These are phyloP conservation scores for Spea multiplicata DNA, from an alignment of 2,113 vertebrate species.

Conservation along the genomic window DNA sequence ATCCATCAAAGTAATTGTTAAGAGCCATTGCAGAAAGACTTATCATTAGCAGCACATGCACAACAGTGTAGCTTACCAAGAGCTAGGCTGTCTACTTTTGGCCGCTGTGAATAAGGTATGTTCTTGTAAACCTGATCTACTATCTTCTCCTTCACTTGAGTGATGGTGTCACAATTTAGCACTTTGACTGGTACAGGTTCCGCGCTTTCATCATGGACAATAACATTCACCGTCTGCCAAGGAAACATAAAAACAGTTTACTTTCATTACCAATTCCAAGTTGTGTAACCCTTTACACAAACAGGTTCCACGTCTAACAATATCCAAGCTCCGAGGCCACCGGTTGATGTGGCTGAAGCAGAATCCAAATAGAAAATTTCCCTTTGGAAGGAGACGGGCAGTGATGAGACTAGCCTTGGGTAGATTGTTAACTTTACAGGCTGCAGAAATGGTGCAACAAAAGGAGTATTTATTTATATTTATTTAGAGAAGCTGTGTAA, in stretches of 20 bases:
- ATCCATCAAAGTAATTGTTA: neutral
- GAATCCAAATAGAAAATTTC: too few species aligned
- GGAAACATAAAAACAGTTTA: neutral
- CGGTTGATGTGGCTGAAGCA: too few species aligned
- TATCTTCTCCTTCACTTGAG: slow-evolving; percentile 97
- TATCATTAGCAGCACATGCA: neutral
- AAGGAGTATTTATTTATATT: too few species aligned
- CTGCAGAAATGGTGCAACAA: too few species aligned
- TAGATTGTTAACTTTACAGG: too few species aligned
- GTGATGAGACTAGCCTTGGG: too few species aligned
- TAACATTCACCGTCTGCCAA: slow-evolving; percentile 85
- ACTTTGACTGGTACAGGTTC: slow-evolving; percentile 90
- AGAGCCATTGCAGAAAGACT: neutral
- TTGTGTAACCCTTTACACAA: too few species aligned
- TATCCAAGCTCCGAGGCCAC: too few species aligned
- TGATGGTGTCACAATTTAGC: slow-evolving; percentile 92
- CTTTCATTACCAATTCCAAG: too few species aligned
- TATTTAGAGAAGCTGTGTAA: too few species aligned
- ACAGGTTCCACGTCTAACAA: too few species aligned
- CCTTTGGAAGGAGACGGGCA: too few species aligned
- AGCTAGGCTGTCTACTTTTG: slow-evolving; percentile 84
- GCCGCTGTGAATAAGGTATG: slow-evolving; percentile 86
- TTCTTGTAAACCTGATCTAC: slow-evolving; percentile 94
- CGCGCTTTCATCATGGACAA: slow-evolving; percentile 84
- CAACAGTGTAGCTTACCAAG: slow-evolving; percentile 72